Conservation (phyloP, 2,113 vertebrate genomes). For the Plectropomus leopardus region DNA sequence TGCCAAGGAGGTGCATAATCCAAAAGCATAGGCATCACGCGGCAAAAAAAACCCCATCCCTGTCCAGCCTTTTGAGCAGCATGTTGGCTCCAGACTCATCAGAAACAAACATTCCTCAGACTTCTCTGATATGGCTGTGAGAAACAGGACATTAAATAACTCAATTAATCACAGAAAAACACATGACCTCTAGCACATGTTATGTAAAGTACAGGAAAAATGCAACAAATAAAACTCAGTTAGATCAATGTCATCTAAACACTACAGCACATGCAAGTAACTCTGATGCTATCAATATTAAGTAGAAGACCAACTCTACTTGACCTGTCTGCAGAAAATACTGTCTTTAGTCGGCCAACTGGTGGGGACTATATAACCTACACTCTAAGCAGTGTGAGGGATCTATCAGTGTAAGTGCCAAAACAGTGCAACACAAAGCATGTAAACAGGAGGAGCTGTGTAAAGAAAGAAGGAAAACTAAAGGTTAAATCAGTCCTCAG, state of each 20-base stretch:
- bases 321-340: neutral
- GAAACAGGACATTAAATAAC: neutral
- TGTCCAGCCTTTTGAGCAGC: slow-evolving; percentile 22
- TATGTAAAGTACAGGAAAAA: neutral
- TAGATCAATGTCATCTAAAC: neutral
- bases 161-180: neutral
- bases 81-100: slow-evolving; percentile 9
- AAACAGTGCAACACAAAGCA: slow-evolving; percentile 54
- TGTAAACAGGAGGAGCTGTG: slow-evolving; percentile 31
- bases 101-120: slow-evolving; percentile 9
- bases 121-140: slow-evolving; percentile 42
- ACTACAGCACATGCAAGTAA: slow-evolving; percentile 16
- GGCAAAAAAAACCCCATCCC: slow-evolving; percentile 24
- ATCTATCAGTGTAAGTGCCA: slow-evolving; percentile 44
- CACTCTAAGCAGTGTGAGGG: slow-evolving; percentile 28
- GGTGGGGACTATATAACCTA: slow-evolving; percentile 26
- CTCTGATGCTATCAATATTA: neutral
- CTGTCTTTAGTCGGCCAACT: slow-evolving; percentile 23
- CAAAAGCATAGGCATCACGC: slow-evolving; percentile 49
- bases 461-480: slow-evolving; percentile 15
- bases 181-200: neutral
- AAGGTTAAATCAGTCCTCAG: slow-evolving; percentile 10
- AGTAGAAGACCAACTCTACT: neutral
- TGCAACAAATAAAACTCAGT: neutral
- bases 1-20: slow-evolving; percentile 37